Base-by-base conservation (phyloP, 2,113 vertebrate species). In the Uropsilus gracilis region DNA sequence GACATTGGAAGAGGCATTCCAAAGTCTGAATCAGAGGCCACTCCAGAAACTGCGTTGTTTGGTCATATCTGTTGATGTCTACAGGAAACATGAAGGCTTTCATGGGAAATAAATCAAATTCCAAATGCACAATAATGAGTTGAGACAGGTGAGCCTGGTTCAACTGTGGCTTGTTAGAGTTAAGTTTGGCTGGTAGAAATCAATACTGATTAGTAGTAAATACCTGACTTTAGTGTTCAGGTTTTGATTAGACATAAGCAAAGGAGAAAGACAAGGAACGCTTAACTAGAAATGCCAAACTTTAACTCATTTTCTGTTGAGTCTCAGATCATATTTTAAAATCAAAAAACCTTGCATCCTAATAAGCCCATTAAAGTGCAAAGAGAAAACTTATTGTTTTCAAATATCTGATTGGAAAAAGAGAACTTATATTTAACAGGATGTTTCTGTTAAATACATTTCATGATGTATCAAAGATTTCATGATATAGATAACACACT, bases 61-160 rank as follows among this genome's bases (percentile, higher is more conserved):
- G 99, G 99, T 99, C 99, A 72, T 99, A 99, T 98, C 98, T 99
- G 99, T 98, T 99, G 98, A 99, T 99, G 97, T 97, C 99, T 68
- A 99, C 99, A 95, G 99, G 99, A 96, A 99, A 98, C 97, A 99
- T 98, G 98, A 99, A 99, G 98, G 96, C 98, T 66, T 92, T 99
- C 72, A 99, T 98, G 96, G 98, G 98, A 94, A 98, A 98, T 75
- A 95, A 91, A 89, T 92, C 96, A 73, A 78, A 95, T 82, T 97
- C 96, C 53, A 98, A 98, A 85, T 0, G 7, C 22, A 69, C 20
- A 11, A 68, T 24, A 90, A 16, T 85, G 59, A 71, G 80, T 87
- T 63, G 39, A 7, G 66, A 93, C 93, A 89, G 95, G 96, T 93
- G 90, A 22, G 82, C 80, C 24, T 96, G 68, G 69, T 88, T 89